Percentiles rank a stretch among this genome's conserved stretches.
phyloP scores from a whole-genome alignment of 2,888 invertebrate species.

The Hirtodrosophila histrioides region DNA sequence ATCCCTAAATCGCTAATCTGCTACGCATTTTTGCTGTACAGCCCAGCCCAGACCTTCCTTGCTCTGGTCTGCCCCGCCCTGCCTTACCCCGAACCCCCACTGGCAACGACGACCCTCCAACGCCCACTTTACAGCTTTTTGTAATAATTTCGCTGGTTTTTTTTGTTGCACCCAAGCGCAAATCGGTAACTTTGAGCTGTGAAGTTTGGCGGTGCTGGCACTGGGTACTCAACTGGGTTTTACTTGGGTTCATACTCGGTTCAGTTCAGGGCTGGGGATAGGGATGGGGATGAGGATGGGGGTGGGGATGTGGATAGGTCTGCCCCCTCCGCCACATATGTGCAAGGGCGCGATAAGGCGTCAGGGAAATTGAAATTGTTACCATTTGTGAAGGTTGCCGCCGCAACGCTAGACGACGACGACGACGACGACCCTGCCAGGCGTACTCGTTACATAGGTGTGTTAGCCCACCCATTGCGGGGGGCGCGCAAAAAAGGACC shows the following conservation, averaged over 20 bases:
- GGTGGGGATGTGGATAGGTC: neutral
- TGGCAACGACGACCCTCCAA: neutral
- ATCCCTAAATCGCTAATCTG: slow-evolving; percentile 82
- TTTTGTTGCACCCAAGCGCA: slow-evolving; percentile 64
- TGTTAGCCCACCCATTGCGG: slow-evolving; percentile 47
- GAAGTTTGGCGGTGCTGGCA: slow-evolving; percentile 57
- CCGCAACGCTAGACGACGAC: slow-evolving; percentile 46
- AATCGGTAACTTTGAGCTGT: slow-evolving; percentile 77
- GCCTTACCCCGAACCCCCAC: slow-evolving; percentile 5
- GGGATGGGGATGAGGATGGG: slow-evolving; percentile 10
- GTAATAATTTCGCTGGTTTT: slow-evolving; percentile 70
- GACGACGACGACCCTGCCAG: slow-evolving; percentile 58
- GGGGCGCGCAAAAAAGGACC: slow-evolving; percentile 15
- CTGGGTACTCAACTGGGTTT: slow-evolving; percentile 43
- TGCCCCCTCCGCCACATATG: slow-evolving; percentile 60
- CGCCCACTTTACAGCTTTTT: slow-evolving; percentile 40
- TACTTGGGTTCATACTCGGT: slow-evolving; percentile 26
- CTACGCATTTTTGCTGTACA: slow-evolving; percentile 71
- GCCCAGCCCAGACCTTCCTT: slow-evolving; percentile 13
- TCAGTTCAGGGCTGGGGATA: slow-evolving; percentile 13
- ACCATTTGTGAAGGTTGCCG: slow-evolving; percentile 80
- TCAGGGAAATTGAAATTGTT: slow-evolving; percentile 80
- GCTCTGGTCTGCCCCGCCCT: slow-evolving; percentile 9
- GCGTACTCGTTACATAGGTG: slow-evolving; percentile 54
- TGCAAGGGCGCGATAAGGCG: slow-evolving; percentile 79